Conservation (phyloP, 1,140 invertebrate genomes). For the Drosophila repletoides region DNA sequence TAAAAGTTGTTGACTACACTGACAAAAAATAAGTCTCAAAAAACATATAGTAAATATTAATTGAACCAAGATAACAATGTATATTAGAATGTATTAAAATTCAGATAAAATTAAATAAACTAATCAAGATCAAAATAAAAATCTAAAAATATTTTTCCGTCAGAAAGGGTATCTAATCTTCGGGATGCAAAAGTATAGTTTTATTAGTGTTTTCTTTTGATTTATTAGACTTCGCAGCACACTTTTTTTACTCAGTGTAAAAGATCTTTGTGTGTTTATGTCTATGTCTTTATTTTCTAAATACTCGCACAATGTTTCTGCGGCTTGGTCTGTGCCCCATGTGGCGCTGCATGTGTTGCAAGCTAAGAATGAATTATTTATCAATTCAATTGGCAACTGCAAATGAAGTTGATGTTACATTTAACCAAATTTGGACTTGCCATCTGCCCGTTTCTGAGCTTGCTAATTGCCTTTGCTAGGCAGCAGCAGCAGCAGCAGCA, state of each 20-base stretch:
- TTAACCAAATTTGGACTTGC: slow-evolving; percentile 80
- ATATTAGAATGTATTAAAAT: too few species aligned
- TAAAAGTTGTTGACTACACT: slow-evolving; percentile 1
- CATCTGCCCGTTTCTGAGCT: slow-evolving; percentile 24
- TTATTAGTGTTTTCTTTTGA: too few species aligned
- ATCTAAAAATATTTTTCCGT: too few species aligned
- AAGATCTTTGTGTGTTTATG: slow-evolving; percentile 29
- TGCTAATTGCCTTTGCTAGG: slow-evolving; percentile 57
- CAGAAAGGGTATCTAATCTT: too few species aligned
- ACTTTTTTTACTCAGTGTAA: too few species aligned
- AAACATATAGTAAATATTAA: too few species aligned
- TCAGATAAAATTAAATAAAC: too few species aligned
- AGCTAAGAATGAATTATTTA: slow-evolving; percentile 74
- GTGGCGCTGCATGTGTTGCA: slow-evolving; percentile 1
- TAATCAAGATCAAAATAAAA: too few species aligned
- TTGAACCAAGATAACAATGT: too few species aligned
- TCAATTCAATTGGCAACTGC: slow-evolving; percentile 68
- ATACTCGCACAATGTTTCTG: slow-evolving; percentile 53
- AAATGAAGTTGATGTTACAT: slow-evolving; percentile 77
- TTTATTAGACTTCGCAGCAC: too few species aligned
- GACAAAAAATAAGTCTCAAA: too few species aligned
- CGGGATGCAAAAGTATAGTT: too few species aligned
- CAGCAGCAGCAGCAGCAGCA: slow-evolving; percentile 20
- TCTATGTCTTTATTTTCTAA: slow-evolving; percentile 78
- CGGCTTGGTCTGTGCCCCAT: background rate